Conservation (phyloP, 1,140 invertebrate species). For the Drosophila auraria region DNA sequence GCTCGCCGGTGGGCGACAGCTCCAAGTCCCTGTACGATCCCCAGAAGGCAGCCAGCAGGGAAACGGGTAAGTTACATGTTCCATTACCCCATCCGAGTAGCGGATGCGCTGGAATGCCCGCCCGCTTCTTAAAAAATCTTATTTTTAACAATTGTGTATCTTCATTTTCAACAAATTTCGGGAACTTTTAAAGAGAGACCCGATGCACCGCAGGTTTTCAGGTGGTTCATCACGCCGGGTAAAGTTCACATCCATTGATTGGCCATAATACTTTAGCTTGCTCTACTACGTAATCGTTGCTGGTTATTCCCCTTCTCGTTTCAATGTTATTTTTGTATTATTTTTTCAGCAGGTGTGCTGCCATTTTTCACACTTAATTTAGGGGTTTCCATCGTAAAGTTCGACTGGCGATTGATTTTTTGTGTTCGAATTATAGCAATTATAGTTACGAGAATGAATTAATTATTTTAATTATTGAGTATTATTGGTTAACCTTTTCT, state of each 20-base stretch:
- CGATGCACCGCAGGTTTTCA: conserved; percentile 77
- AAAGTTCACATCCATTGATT: conserved; percentile 76
- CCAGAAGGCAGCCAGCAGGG: conserved; percentile 60
- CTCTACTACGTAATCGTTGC: conserved; percentile 58
- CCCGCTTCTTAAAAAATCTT: conserved; percentile 36
- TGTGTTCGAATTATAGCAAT: neutral
- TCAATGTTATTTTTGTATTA: conserved; percentile 12
- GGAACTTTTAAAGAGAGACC: conserved; percentile 64
- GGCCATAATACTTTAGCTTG: conserved; percentile 62
- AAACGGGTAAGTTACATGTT: conserved; percentile 69
- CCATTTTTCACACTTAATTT: conserved; percentile 4
- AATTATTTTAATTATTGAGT: neutral
- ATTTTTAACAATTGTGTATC: conserved; percentile 72
- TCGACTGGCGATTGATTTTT: neutral
- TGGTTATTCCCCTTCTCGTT: conserved; percentile 16
- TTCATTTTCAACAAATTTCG: conserved; percentile 63
- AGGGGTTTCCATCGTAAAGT: neutral
- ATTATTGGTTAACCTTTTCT: neutral
- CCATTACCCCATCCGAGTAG: neutral
- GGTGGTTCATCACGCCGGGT: conserved; percentile 83
- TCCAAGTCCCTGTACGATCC: conserved; percentile 76
- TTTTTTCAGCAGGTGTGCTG: conserved; percentile 22
- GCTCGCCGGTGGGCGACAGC: conserved; percentile 72
- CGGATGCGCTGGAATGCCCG: conserved; percentile 26
- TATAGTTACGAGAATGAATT: neutral